phyloP scores from a whole-genome alignment of 2,888 invertebrate species.

The Odontomyia ornata region DNA sequence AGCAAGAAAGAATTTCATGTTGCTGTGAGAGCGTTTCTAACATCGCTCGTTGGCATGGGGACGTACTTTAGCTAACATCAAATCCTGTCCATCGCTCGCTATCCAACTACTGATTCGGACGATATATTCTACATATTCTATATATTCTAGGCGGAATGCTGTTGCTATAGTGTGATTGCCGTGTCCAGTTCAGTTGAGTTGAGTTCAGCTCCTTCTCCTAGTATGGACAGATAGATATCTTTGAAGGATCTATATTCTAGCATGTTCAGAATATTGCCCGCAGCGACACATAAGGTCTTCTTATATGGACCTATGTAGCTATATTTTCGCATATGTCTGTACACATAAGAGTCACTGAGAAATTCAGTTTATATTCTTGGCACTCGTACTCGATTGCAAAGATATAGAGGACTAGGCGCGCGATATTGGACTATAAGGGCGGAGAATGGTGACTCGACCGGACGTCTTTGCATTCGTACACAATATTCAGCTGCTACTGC shows the following conservation, averaged over 20 bases:
- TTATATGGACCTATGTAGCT: background rate
- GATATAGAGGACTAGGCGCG: constrained; percentile 26
- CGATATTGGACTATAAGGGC: constrained; percentile 1
- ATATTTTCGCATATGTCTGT: background rate
- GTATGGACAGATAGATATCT: background rate
- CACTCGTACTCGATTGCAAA: background rate
- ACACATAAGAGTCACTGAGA: background rate
- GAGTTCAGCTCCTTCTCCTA: constrained; percentile 20
- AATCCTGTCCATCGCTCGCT: background rate
- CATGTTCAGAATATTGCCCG: constrained; percentile 30
- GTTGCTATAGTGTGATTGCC: constrained; percentile 11
- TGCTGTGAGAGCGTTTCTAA: constrained; percentile 1
- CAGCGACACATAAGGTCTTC: constrained; percentile 21
- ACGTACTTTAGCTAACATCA: background rate
- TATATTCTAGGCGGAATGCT: background rate
- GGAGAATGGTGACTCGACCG: constrained; percentile 29
- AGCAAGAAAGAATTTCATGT: constrained; percentile 17
- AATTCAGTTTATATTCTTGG: constrained; percentile 33
- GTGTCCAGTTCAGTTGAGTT: constrained; percentile 32
- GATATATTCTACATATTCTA: background rate
- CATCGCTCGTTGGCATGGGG: constrained; percentile 20
- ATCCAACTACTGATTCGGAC: background rate
- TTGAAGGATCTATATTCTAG: constrained; percentile 25
- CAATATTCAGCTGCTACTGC: constrained; percentile 4
- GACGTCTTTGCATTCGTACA: constrained; percentile 38